These are phyloP conservation scores for Xyliphius kryptos DNA, from an alignment of 2,113 vertebrate genomes.

Conservation along the genomic window DNA sequence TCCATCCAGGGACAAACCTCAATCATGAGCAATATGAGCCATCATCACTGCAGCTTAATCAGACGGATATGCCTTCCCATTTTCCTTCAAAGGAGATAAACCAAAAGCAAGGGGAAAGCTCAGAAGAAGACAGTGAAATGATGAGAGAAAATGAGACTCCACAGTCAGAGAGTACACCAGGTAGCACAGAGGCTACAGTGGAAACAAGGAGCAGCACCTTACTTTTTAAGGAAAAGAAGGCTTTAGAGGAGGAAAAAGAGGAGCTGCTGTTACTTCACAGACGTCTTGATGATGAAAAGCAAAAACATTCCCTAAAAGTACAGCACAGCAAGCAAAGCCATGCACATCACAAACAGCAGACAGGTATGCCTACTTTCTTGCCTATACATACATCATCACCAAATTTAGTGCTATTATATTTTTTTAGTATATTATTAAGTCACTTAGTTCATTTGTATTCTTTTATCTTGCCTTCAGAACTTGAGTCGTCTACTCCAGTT, in stretches of 20 bases:
- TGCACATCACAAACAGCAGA: conserved; percentile 41
- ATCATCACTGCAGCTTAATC: too few relatives aligned
- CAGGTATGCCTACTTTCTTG: not conserved
- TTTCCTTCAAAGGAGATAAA: not conserved
- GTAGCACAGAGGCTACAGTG: not conserved
- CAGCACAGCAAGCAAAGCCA: conserved; percentile 45
- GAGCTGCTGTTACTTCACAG: conserved; percentile 59
- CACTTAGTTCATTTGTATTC: too few relatives aligned
- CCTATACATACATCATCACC: too few relatives aligned
- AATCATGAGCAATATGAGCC: not conserved
- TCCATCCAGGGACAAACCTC: conserved; percentile 34
- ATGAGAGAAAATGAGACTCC: conserved; percentile 20
- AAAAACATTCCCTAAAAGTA: conserved; percentile 55
- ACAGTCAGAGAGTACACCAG: conserved; percentile 1
- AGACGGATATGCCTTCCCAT: conserved; percentile 13
- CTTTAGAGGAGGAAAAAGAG: conserved; percentile 52
- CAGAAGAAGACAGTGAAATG: not conserved
- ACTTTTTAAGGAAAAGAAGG: conserved; percentile 43
- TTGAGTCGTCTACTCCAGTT: conserved; percentile 33
- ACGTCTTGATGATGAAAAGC: conserved; percentile 63
- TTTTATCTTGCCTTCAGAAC: conserved; percentile 40
- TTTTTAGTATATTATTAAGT: too few relatives aligned
- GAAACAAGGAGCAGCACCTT: conserved; percentile 43
- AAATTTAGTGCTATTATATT: not conserved
- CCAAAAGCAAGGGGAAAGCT: conserved; percentile 21